Percentiles rank a stretch among this genome's conserved stretches.
These are phyloP conservation scores for Solenodon paradoxus DNA, from an alignment of 2,113 vertebrate genomes.

Conservation along the genomic window DNA sequence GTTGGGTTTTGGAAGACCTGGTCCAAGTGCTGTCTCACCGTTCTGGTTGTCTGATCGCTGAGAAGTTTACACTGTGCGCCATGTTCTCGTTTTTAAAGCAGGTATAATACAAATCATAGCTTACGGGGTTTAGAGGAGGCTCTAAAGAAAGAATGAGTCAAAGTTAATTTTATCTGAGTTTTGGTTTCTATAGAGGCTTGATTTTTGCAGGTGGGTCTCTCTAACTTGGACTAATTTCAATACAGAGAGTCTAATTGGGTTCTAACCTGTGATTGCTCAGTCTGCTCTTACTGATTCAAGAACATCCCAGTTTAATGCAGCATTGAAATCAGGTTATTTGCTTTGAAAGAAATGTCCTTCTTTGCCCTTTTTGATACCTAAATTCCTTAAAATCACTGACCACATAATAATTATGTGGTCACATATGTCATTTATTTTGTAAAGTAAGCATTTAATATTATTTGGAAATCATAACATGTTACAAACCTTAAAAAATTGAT, in stretches of 20 bases:
- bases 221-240: background rate
- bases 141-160: background rate
- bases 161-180: background rate
- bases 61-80: background rate
- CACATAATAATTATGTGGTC: background rate
- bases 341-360: background rate
- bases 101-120: background rate
- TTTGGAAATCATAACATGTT: background rate
- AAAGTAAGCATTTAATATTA: slow-evolving; percentile 9
- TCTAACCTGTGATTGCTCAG: background rate
- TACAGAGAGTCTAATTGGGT: background rate
- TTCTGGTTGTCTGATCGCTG: background rate
- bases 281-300: background rate
- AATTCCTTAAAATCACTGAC: background rate
- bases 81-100: background rate
- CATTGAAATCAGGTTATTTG: background rate
- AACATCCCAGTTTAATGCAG: background rate
- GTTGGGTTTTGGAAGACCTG: background rate
- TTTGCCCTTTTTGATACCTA: background rate
- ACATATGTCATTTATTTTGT: too few relatives aligned
- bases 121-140: background rate
- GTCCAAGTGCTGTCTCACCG: rapidly evolving
- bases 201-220: background rate
- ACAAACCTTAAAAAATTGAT: background rate
- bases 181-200: background rate